These are phyloP conservation scores for Limnothrissa miodon DNA, from an alignment of 2,113 vertebrate genomes.

Conservation along the genomic window DNA sequence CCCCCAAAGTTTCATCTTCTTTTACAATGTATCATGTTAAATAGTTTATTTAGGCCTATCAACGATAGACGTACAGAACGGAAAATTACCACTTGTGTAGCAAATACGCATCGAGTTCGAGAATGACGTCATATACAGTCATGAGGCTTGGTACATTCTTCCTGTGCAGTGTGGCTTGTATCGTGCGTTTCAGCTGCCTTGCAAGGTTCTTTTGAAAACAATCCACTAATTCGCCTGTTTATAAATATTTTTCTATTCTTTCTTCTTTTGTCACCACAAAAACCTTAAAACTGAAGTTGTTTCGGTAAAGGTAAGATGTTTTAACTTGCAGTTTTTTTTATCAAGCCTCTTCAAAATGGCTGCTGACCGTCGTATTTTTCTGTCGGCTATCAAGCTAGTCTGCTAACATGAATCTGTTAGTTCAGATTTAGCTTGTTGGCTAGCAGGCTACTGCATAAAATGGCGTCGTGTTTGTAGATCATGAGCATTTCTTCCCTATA, in stretches of 20 bases:
- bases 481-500: neutral
- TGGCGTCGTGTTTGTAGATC: conserved; percentile 58
- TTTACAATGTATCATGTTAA: conserved; percentile 11
- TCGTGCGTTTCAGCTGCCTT: neutral
- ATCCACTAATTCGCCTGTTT: conserved; percentile 19
- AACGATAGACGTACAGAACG: conserved; percentile 54
- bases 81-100: conserved; percentile 32
- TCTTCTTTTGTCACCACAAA: conserved; percentile 56
- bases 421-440: conserved; percentile 38
- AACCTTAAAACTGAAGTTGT: conserved; percentile 71
- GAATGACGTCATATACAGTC: conserved; percentile 37
- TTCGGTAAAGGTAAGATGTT: conserved; percentile 70
- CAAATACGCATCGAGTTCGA: conserved; percentile 27
- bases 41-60: conserved; percentile 56
- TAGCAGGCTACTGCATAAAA: conserved; percentile 54
- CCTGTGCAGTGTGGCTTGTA: neutral
- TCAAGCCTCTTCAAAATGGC: conserved; percentile 68
- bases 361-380: conserved; percentile 33
- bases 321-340: conserved; percentile 42
- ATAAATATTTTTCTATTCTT: conserved; percentile 14
- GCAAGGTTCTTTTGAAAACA: conserved; percentile 30
- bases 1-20: neutral
- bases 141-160: neutral
- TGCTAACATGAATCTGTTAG: conserved; percentile 12
- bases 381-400: conserved; percentile 35